phyloP scores from a whole-genome alignment of 2,113 vertebrate genomes.

The Protobothrops mucrosquamatus region DNA sequence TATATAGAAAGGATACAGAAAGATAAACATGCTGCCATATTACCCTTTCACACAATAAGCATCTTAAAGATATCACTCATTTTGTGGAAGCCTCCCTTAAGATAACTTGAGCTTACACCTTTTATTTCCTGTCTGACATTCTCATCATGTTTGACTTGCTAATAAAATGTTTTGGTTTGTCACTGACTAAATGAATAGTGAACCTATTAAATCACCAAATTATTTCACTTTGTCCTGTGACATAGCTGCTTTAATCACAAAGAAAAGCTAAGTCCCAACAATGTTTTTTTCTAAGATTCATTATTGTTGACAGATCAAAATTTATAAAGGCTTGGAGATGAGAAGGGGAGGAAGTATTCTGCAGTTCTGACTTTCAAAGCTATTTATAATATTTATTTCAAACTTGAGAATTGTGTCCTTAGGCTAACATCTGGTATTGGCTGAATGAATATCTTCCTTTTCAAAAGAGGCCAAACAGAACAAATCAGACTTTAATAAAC shows the following conservation, averaged over 20 bases:
- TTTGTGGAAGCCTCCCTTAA: slow-evolving; percentile 52
- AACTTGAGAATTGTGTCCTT: neutral
- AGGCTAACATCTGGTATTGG: neutral
- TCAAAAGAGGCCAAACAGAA: neutral
- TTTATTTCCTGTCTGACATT: neutral
- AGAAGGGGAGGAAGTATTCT: neutral
- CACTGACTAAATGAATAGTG: slow-evolving; percentile 6
- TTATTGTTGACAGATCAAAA: neutral
- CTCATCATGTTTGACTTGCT: slow-evolving; percentile 2
- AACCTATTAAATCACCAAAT: neutral
- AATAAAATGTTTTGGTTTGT: slow-evolving; percentile 12
- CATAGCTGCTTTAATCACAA: neutral
- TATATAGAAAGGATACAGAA: slow-evolving; percentile 53
- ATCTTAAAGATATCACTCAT: slow-evolving; percentile 57
- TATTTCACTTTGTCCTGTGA: slow-evolving; percentile 1
- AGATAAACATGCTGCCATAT: slow-evolving; percentile 60
- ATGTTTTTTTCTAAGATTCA: slow-evolving; percentile 11
- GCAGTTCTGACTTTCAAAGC: neutral
- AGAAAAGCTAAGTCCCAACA: slow-evolving; percentile 12
- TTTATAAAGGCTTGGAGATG: neutral
- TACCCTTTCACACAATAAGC: slow-evolving; percentile 54
- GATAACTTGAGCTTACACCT: slow-evolving; percentile 27
- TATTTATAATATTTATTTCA: neutral
- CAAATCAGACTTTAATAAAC: neutral
- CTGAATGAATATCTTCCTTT: neutral